phyloP scores from a whole-genome alignment of 2,888 invertebrate species.

The Teleiodes luculella region DNA sequence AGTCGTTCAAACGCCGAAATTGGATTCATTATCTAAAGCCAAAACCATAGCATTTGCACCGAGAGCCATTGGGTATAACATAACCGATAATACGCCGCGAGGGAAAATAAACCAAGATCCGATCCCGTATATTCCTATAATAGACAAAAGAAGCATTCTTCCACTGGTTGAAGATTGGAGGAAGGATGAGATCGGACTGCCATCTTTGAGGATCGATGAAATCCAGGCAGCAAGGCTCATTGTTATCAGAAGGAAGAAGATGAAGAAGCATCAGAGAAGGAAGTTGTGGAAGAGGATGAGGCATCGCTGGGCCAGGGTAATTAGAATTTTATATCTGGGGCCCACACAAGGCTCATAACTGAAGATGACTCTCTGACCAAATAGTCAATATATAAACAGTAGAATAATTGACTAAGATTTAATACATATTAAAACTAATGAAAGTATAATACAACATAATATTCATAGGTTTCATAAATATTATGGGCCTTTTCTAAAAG shows the following conservation, averaged over 20 bases:
- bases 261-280: slow-evolving; percentile 91
- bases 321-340: slow-evolving; percentile 18
- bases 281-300: slow-evolving; percentile 90
- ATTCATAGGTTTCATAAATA: too few relatives aligned
- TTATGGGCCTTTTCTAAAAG: too few relatives aligned
- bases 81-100: slow-evolving; percentile 40
- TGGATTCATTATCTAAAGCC: slow-evolving; percentile 32
- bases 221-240: slow-evolving; percentile 86
- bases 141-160: slow-evolving; percentile 64
- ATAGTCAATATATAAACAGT: too few relatives aligned
- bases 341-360: too few relatives aligned
- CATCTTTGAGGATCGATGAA: slow-evolving; percentile 67
- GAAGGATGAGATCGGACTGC: slow-evolving; percentile 72
- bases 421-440: too few relatives aligned
- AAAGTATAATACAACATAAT: too few relatives aligned
- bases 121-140: slow-evolving; percentile 59
- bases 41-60: slow-evolving; percentile 51
- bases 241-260: slow-evolving; percentile 88
- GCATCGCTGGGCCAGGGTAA: slow-evolving; percentile 84
- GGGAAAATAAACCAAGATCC: slow-evolving; percentile 54
- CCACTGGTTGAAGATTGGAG: slow-evolving; percentile 60
- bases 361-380: too few relatives aligned
- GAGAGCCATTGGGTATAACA: slow-evolving; percentile 53
- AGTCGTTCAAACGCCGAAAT: slow-evolving; percentile 30
- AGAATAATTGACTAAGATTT: too few relatives aligned